phyloP scores from a whole-genome alignment of 64 coral and sea anemone genomes.

The Hydrozoanthus tunicans region DNA sequence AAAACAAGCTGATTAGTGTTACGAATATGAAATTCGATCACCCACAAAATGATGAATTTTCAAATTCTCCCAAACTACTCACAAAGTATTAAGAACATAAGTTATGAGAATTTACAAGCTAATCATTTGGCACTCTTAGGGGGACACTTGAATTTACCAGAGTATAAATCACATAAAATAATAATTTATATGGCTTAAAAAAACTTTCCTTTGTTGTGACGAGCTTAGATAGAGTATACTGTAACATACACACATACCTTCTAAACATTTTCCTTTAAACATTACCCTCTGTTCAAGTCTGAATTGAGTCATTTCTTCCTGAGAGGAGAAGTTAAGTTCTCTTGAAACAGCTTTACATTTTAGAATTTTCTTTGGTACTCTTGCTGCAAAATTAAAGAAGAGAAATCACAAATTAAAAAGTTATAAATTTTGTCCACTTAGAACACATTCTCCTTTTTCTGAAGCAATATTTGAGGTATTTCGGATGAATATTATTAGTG shows the following conservation, averaged over 20 bases:
- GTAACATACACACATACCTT: conserved; percentile 57
- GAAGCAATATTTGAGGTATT: no score
- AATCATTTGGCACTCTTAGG: no score
- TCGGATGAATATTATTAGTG: no score
- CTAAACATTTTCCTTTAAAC: conserved; percentile 99
- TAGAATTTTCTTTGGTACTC: conserved; percentile 99
- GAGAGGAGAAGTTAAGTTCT: conserved; percentile 96
- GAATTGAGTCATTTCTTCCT: conserved; percentile 99
- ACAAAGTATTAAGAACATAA: no score
- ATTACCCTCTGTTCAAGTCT: conserved; percentile 97
- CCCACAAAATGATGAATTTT: no score
- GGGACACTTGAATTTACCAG: no score
- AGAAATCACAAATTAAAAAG: neutral
- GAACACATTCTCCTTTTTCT: neutral
- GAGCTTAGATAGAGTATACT: neutral
- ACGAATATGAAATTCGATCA: no score
- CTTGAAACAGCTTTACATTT: conserved; percentile 99
- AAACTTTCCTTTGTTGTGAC: neutral
- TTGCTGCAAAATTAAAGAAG: conserved; percentile 55
- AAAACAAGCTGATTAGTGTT: no score
- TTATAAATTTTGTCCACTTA: neutral
- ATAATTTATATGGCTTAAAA: no score
- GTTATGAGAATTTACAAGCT: no score
- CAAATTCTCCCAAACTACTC: no score
- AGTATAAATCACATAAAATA: no score